Conservation (phyloP, 1,140 invertebrate species). For the Sinella curviseta region DNA sequence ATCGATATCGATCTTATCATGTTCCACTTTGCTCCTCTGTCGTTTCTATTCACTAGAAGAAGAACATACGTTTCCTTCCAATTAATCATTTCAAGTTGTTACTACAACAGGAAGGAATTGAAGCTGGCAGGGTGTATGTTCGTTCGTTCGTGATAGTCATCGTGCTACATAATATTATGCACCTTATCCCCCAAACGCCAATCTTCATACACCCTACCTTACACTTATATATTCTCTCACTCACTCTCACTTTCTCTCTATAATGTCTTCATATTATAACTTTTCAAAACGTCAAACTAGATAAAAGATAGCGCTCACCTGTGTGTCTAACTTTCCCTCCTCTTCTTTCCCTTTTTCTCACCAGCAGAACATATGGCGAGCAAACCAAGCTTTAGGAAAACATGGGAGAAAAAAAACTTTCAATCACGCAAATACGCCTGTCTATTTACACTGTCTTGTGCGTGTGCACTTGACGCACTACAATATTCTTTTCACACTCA, state of each 20-base stretch:
- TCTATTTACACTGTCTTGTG: neutral
- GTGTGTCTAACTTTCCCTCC: neutral
- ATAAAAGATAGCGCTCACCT: neutral
- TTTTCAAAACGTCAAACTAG: constrained; percentile 6
- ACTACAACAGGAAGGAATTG: neutral
- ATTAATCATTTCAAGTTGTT: constrained; percentile 20
- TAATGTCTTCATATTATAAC: neutral
- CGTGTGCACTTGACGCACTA: neutral
- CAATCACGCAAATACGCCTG: constrained; percentile 19
- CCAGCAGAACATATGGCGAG: neutral
- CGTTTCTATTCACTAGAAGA: neutral
- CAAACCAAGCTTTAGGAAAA: neutral
- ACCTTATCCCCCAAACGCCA: neutral
- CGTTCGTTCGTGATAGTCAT: neutral
- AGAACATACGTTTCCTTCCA: neutral
- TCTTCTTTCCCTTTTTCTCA: neutral
- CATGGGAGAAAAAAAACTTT: neutral
- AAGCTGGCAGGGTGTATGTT: neutral
- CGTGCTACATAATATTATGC: neutral
- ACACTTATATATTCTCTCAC: neutral
- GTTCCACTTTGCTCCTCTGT: neutral
- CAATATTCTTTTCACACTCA: neutral
- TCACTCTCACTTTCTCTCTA: neutral
- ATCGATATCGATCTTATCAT: constrained; percentile 2
- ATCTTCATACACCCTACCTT: neutral